Conservation (phyloP, 2,113 vertebrate genomes). For the Trichomycterus rosablanca region DNA sequence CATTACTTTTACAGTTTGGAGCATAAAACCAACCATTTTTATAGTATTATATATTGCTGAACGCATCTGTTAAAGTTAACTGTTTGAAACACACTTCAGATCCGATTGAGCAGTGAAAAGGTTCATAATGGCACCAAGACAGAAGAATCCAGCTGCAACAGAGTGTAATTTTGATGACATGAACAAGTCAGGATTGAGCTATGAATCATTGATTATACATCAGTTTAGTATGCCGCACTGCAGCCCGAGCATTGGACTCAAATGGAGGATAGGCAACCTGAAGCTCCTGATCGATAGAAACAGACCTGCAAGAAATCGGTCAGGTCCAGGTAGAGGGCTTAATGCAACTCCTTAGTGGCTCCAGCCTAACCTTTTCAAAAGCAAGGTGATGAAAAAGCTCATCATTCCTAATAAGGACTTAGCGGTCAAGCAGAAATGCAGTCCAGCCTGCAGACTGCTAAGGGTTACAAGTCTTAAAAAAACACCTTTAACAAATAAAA, state of each 20-base stretch:
- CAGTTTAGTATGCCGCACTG: conserved; percentile 72
- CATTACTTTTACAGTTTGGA: background rate
- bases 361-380: conserved; percentile 69
- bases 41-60: conserved; percentile 8
- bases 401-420: conserved; percentile 76
- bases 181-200: conserved; percentile 57
- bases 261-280: conserved; percentile 64
- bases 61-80: conserved; percentile 21
- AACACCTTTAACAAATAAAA: background rate
- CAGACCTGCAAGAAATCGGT: conserved; percentile 62
- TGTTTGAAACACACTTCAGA: conserved; percentile 21
- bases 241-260: conserved; percentile 61
- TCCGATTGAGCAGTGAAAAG: background rate
- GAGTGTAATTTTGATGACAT: conserved; percentile 40
- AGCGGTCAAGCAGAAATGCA: conserved; percentile 58
- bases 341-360: conserved; percentile 53
- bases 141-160: conserved; percentile 17
- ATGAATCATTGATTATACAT: conserved; percentile 75
- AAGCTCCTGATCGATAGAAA: conserved; percentile 69
- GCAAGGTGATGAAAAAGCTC: conserved; percentile 71
- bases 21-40: conserved; percentile 15
- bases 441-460: conserved; percentile 46
- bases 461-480: conserved; percentile 44
- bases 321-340: conserved; percentile 62
- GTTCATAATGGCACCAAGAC: conserved; percentile 22